Conservation (phyloP, 2,797 vertebrate genomes). For the Danio kyathit region DNA sequence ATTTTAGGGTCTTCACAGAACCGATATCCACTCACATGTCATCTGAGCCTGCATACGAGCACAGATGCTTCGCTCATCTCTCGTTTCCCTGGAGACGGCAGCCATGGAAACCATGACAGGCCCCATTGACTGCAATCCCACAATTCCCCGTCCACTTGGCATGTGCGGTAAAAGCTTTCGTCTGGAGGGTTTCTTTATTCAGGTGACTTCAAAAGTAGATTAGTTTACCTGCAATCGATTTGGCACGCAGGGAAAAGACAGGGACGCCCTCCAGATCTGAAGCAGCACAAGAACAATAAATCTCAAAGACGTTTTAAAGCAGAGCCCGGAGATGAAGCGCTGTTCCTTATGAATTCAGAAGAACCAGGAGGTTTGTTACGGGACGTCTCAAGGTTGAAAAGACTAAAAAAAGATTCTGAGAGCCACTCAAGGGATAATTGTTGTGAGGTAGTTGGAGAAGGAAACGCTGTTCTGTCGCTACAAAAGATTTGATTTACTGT, state of each 20-base stretch:
- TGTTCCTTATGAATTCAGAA: not conserved
- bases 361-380: not conserved
- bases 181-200: constrained; percentile 20
- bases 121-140: constrained; percentile 37
- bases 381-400: not conserved
- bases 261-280: not conserved
- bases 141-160: constrained; percentile 33
- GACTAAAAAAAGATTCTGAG: not conserved
- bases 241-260: not conserved
- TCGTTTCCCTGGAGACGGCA: constrained; percentile 18
- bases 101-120: constrained; percentile 33
- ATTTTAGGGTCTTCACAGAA: not conserved
- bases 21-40: constrained; percentile 5
- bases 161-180: constrained; percentile 16
- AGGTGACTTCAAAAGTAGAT: constrained; percentile 30
- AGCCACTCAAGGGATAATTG: not conserved
- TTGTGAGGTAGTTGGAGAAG: not conserved
- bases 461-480: not conserved
- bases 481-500: not conserved
- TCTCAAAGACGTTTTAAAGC: constrained; percentile 5
- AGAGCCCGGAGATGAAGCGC: constrained; percentile 1
- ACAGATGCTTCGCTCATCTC: not conserved
- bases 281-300: constrained; percentile 19
- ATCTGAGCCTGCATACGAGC: constrained; percentile 7
- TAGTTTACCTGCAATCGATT: constrained; percentile 40